Percentiles rank a stretch among this genome's conserved stretches.
Conservation (phyloP, 2,797 vertebrate species). For the Salarias fasciatus region DNA sequence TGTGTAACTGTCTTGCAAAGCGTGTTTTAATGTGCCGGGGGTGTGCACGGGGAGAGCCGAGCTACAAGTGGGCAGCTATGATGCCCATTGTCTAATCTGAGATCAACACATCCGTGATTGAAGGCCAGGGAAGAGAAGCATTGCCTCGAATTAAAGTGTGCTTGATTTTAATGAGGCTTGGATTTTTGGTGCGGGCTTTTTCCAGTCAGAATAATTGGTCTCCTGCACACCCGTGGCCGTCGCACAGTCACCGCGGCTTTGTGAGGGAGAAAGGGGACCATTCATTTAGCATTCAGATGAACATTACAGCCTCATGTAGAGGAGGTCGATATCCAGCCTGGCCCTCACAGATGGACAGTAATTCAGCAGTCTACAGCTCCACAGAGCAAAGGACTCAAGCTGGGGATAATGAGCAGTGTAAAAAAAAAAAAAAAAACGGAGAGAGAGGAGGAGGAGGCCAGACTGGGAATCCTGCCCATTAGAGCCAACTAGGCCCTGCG, state of each 20-base stretch:
- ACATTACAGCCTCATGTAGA: conserved; percentile 65
- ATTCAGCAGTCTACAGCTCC: conserved; percentile 63
- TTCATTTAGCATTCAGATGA: conserved; percentile 72
- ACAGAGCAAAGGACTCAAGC: conserved; percentile 53
- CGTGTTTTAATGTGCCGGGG: neutral
- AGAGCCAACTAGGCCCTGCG: conserved; percentile 60
- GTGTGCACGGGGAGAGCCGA: conserved; percentile 17
- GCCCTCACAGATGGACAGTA: conserved; percentile 77
- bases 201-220: conserved; percentile 62
- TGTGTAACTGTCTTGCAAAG: neutral
- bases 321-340: conserved; percentile 61
- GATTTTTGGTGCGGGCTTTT: conserved; percentile 57
- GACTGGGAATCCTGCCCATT: conserved; percentile 72
- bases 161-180: conserved; percentile 60
- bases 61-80: conserved; percentile 47
- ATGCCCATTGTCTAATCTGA: conserved; percentile 40
- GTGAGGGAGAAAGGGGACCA: conserved; percentile 43
- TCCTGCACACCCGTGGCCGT: conserved; percentile 35
- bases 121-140: conserved; percentile 24
- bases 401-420: conserved; percentile 71
- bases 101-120: conserved; percentile 44
- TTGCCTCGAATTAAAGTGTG: conserved; percentile 54
- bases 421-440: conserved; percentile 26
- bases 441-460: conserved; percentile 45
- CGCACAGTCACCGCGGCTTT: conserved; percentile 44